Percentiles rank a stretch among this genome's conserved stretches.
Conservation (phyloP, 1,140 invertebrate species). For the Orchesella cincta region DNA sequence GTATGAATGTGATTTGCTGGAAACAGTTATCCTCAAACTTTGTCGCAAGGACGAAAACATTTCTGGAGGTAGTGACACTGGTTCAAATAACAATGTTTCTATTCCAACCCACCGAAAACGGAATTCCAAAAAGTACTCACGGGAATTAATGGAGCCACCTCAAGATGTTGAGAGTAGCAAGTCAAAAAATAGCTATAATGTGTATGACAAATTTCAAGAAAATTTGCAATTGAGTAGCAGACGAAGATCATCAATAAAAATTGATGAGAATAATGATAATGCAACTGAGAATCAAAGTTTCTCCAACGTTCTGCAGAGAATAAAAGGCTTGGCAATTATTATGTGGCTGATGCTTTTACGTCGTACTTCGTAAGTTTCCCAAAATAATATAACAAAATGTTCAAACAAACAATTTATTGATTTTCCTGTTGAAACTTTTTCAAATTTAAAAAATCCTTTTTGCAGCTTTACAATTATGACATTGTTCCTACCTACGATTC, state of each 20-base stretch:
- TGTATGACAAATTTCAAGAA: background rate
- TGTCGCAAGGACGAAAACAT: constrained; percentile 52
- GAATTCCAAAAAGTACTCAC: background rate
- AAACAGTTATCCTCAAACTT: constrained; percentile 48
- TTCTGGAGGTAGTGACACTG: background rate
- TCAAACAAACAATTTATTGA: background rate
- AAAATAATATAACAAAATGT: too few species aligned
- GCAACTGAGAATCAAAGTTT: too few species aligned
- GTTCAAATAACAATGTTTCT: background rate
- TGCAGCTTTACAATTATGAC: background rate
- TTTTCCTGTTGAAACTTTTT: background rate
- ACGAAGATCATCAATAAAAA: background rate
- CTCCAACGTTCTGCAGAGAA: background rate
- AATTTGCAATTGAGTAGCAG: background rate
- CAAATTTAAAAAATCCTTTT: background rate
- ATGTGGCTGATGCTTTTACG: background rate
- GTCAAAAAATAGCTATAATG: constrained; percentile 5
- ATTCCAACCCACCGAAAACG: background rate
- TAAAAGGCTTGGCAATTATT: background rate
- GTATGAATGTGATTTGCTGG: background rate
- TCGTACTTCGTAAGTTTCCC: background rate
- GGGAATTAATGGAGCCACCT: too few species aligned
- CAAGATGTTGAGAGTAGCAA: too few species aligned
- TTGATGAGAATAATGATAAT: background rate
- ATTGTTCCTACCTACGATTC: background rate